These are phyloP conservation scores for Spinus olivaceus DNA, from an alignment of 2,797 vertebrate species.

Conservation along the genomic window DNA sequence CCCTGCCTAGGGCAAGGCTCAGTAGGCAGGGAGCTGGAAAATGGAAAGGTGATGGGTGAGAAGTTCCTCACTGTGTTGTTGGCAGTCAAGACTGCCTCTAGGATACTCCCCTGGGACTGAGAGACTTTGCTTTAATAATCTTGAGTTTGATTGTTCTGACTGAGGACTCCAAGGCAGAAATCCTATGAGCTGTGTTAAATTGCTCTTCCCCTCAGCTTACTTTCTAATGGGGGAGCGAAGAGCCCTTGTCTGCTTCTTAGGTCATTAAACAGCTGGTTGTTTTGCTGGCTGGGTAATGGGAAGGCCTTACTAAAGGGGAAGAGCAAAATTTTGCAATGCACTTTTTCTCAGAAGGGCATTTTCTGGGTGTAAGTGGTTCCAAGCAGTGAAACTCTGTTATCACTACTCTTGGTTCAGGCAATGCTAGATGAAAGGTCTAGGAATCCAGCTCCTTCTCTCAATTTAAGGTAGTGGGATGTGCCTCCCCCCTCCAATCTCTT, in stretches of 20 bases:
- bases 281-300: background rate
- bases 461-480: background rate
- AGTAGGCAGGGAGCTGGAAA: background rate
- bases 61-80: background rate
- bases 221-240: background rate
- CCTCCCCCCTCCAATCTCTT: background rate
- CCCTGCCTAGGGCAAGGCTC: background rate
- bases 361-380: background rate
- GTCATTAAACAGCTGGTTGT: background rate
- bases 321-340: background rate
- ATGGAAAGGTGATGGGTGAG: background rate
- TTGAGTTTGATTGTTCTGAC: conserved; percentile 9
- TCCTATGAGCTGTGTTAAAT: background rate
- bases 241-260: background rate
- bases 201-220: background rate
- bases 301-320: background rate
- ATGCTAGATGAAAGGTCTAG: background rate
- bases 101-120: background rate
- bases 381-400: background rate
- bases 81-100: background rate
- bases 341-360: background rate
- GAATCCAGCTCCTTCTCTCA: background rate
- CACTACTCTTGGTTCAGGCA: background rate
- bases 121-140: background rate
- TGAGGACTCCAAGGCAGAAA: background rate